phyloP scores from a whole-genome alignment of 2,888 invertebrate species.

The Lasioglossum zephyrum region DNA sequence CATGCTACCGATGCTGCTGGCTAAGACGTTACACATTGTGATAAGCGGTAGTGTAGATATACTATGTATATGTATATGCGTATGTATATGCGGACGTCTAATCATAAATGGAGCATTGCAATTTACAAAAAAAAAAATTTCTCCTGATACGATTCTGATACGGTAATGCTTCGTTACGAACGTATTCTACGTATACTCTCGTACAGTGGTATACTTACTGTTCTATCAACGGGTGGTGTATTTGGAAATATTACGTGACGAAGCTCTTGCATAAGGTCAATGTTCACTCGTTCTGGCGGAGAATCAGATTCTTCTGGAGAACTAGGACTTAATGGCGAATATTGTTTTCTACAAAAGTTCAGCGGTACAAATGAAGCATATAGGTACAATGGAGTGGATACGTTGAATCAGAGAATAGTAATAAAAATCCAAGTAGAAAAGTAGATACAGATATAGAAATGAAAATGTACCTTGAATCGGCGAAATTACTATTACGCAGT shows the following conservation, averaged over 20 bases:
- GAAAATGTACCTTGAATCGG: slow-evolving; percentile 78
- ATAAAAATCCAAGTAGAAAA: neutral
- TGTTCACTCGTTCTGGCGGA: slow-evolving; percentile 83
- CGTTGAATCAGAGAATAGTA: neutral
- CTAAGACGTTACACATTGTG: slow-evolving; percentile 23
- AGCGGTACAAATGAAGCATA: neutral
- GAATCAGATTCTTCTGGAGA: slow-evolving; percentile 85
- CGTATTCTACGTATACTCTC: neutral
- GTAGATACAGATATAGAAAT: neutral
- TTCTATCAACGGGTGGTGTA: slow-evolving; percentile 88
- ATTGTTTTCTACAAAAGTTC: slow-evolving; percentile 79
- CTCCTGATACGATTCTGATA: neutral
- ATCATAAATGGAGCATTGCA: neutral
- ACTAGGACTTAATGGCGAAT: slow-evolving; percentile 85
- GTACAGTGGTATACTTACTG: slow-evolving; percentile 85
- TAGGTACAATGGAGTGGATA: neutral
- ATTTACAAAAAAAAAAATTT: neutral
- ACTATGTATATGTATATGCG: neutral
- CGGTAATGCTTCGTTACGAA: neutral
- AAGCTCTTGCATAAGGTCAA: slow-evolving; percentile 89
- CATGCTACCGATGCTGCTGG: slow-evolving; percentile 18
- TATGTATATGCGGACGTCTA: slow-evolving; percentile 18
- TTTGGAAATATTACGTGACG: slow-evolving; percentile 87
- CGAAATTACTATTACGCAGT: slow-evolving; percentile 79
- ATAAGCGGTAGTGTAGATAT: slow-evolving; percentile 27